These are phyloP conservation scores for Forbesichthys papilliferus DNA, from an alignment of 2,113 vertebrate genomes.

Conservation along the genomic window DNA sequence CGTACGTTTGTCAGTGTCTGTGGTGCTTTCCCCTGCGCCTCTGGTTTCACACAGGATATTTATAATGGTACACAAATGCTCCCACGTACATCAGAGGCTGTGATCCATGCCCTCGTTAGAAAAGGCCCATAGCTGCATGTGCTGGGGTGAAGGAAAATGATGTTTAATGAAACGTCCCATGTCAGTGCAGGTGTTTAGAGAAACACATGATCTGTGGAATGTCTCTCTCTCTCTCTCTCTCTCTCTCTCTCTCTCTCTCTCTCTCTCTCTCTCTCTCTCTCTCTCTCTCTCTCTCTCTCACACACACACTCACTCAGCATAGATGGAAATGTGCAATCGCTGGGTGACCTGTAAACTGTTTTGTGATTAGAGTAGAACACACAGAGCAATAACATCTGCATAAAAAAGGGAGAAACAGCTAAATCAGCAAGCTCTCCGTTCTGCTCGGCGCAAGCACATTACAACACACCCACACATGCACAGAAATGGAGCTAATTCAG, in stretches of 20 bases:
- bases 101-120: background rate
- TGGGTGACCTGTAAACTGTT: slow-evolving; percentile 27
- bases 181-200: background rate
- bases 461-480: background rate
- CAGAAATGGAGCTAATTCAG: slow-evolving; percentile 21
- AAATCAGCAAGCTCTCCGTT: slow-evolving; percentile 26
- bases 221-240: background rate
- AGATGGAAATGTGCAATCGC: slow-evolving; percentile 12
- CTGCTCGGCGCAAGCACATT: background rate
- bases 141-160: background rate
- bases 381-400: slow-evolving; percentile 27
- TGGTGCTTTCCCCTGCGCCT: too few relatives aligned
- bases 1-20: too few relatives aligned
- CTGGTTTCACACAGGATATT: too few relatives aligned
- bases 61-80: too few relatives aligned
- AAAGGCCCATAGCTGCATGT: background rate
- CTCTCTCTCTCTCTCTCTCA: slow-evolving; percentile 22
- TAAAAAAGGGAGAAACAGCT: slow-evolving; percentile 30
- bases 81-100: too few relatives aligned
- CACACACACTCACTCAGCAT: background rate
- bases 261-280: slow-evolving; percentile 22
- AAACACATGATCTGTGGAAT: background rate
- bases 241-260: too few relatives aligned
- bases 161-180: background rate
- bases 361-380: slow-evolving; percentile 20